phyloP scores from a whole-genome alignment of 2,113 vertebrate genomes.

The Halcyon malimbica region DNA sequence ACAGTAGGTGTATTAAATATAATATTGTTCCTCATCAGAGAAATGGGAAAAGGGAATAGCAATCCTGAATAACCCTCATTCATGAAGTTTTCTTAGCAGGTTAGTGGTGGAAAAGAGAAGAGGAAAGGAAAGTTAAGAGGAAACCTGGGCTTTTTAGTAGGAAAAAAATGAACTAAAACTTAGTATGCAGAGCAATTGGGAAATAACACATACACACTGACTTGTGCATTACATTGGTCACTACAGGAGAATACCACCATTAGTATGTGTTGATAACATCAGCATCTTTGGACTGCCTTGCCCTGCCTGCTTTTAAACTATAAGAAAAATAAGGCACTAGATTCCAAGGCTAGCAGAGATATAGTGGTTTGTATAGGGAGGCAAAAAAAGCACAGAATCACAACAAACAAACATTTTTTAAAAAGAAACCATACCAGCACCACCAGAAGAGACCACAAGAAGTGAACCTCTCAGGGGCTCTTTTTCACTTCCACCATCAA shows the following conservation, averaged over 20 bases:
- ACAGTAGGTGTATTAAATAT: not conserved
- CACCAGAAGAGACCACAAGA: fast-evolving
- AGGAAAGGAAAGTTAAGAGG: not conserved
- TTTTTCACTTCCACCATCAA: not conserved
- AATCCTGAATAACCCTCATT: not conserved
- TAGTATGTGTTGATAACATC: not conserved
- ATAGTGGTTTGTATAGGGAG: fast-evolving
- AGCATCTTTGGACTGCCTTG: not conserved
- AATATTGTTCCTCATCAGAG: not conserved
- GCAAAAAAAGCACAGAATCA: not conserved
- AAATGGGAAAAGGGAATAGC: not conserved
- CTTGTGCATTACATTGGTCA: not conserved
- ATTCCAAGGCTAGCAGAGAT: not conserved
- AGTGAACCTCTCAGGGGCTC: not conserved
- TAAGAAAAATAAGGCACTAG: not conserved
- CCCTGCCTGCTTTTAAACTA: not conserved
- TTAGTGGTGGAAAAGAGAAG: not conserved
- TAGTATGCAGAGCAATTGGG: not conserved
- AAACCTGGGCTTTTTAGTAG: not conserved
- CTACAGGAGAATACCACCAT: not conserved
- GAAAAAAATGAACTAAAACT: not conserved
- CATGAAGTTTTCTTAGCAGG: not conserved
- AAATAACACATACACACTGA: not conserved
- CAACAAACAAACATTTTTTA: not conserved
- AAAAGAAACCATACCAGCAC: not conserved